These are phyloP conservation scores for Sebastes minor DNA, from an alignment of 2,797 vertebrate species.

Conservation along the genomic window DNA sequence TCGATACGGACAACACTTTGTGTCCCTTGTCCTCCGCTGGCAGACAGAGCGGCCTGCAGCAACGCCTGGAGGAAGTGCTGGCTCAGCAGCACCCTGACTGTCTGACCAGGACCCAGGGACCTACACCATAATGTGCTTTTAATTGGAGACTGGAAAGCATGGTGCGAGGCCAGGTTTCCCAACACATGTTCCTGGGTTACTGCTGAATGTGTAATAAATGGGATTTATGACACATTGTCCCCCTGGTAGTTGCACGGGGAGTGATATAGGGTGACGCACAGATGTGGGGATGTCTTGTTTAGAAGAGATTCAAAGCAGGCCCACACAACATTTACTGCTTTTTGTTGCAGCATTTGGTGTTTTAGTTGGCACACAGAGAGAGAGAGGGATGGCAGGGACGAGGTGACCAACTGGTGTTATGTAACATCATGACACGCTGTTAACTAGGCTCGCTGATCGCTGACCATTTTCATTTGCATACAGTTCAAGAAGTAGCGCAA, in stretches of 20 bases:
- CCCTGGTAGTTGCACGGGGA: conserved; percentile 49
- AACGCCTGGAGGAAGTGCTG: conserved; percentile 55
- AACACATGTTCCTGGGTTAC: conserved; percentile 67
- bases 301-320: conserved; percentile 14
- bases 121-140: conserved; percentile 65
- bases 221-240: conserved; percentile 63
- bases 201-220: conserved; percentile 69
- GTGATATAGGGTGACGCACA: conserved; percentile 62
- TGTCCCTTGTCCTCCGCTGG: conserved; percentile 28
- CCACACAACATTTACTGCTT: conserved; percentile 8
- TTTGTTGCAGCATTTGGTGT: conserved; percentile 3
- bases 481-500: background rate
- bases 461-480: background rate
- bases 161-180: conserved; percentile 61
- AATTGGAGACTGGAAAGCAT: conserved; percentile 55
- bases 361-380: background rate
- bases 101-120: conserved; percentile 67
- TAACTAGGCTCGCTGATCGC: background rate
- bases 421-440: background rate
- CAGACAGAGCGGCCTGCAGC: conserved; percentile 56
- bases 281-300: conserved; percentile 52
- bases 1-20: conserved; percentile 26
- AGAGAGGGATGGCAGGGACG: background rate
- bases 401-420: background rate
- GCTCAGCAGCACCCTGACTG: conserved; percentile 36